Evolutionary conservation across 2,113 vertebrate species (phyloP), one percentile per base, ranked within the genome.

Genomic region (Tautogolabrus adspersus): DNA sequence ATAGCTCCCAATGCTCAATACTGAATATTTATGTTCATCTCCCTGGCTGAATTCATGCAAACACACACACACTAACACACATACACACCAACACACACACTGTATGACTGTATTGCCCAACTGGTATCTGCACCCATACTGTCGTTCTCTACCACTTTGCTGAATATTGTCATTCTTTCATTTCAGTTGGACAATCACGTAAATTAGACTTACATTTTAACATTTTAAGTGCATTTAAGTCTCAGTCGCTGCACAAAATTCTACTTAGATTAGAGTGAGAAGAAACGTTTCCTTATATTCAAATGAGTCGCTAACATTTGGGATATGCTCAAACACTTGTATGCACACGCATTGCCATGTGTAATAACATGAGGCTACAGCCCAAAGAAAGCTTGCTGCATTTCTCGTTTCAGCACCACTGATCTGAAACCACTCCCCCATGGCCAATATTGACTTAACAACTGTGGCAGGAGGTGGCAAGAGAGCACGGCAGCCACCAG

Each of bases 351-450:
- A 54, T 44, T 8, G 72, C n/a, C 19, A 19, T 65, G 66, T 75
- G 68, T 76, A 90, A 86, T 68, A 62, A 74, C 58, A 62, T 60
- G 40, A 74, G 80, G 66, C 71, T 78, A 52, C 51, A 83, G 72
- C 58, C 19, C 49, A 72, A 72, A 67, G 47, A 62, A 67, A 57
- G 72, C 60, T 77, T 66, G 58, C 44, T 56, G 30, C 69, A 69
- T 79, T 87, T 72, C 68, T 77, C 51, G 72, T 87, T 86, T 82
- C 65, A 42, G 77, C 78, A 61, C 61, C 81, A 60, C 66, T 88
- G 88, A 84, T 85, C 83, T 69, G 61, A 85, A 82, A 62, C 79
- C 73, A 74, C 83, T 88, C 70, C 75, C 72, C 52, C 72, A 40
- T 57, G 64, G 82, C 59, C 65, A 83, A 77, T 77, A 82, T 78